Evolutionary conservation across 2,888 invertebrate genomes (phyloP), one percentile per base, ranked within the genome.

Genomic region (Ceratothoa steindachneri): DNA sequence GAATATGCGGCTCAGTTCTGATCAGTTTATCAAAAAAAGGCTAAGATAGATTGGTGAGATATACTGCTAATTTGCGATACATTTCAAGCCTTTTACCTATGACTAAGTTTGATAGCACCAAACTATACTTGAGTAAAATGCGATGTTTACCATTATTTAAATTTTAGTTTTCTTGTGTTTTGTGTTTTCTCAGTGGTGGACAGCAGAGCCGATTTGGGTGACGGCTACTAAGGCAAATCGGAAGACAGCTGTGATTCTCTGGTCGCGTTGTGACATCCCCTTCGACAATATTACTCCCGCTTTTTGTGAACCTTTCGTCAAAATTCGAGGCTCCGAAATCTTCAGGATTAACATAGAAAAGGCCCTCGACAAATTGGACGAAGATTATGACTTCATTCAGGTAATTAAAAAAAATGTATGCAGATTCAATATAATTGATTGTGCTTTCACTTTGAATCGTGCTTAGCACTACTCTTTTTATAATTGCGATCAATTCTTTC

Each of bases 171-270:
- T 28, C 15, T 64, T 22, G 15, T 64, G 15, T 19, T 19, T 30
- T n/a, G 9, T 64, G 5, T 66, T 22, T 27, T 1, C 15, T 0
- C 72, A 81, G 67, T 82, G 82, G 82, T 83, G 83, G 83, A 80
- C 80, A n/a, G 76, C 81, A 1, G 83, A 83, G 72, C 83, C 83
- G 0, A 81, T 83, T 51, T 83, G 83, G 83, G 82, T 81, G 4
- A 83, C 82, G 2, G 83, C 83, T 15, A 83, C 82, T n/a, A 77
- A 82, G 55, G 80, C 81, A 15, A 81, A 82, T 15, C 80, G 81
- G 55, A 80, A 80, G 71, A 80, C 82, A 3, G 80, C 80, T 7
- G 72, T 78, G 66, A 78, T 73, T 65, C 71, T 81, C 15, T 81
- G 80, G 81, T 66, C 75, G n/a, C 72, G 83, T 69, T 82, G 82